Base-by-base conservation (phyloP, 1,140 invertebrate species). In the Macrostomum lignano region DNA sequence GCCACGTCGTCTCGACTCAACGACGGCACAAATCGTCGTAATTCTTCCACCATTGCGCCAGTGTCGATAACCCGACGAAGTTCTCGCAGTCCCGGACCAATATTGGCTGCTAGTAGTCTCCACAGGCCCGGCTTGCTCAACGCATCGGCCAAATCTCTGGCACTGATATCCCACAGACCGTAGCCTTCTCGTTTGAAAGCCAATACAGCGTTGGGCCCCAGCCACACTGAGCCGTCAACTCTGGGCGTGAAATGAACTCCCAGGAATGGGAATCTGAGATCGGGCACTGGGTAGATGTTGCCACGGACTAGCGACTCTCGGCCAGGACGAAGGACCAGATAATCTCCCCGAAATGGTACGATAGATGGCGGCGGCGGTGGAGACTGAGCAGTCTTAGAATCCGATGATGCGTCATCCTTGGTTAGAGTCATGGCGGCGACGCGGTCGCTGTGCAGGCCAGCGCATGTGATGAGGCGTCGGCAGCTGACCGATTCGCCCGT, bases 161-260 rank as follows among this genome's bases (percentile, higher is more conserved):
- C 33, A 48, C 76, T 75, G 21, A 91, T 56, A 49, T 93, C 72
- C 23, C 54, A 45, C 66, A 51, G 43, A 66, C 59, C 71, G 46
- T 94, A 96, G 33, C 86, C 84, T 66, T 94, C 84, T 49, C 81
- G 65, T 47, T 74, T 71, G 38, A 84, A 71, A 14, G 86, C 79
- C 37, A 94, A 58, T 22, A 98, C 74, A 19, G 88, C 88, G 67
- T 94, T 98, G 17, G 88, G 88, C 35, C 88, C 88, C 11, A 96
- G 55, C 72, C 81, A 88, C 30, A 96, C 67, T 43, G 70, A 67
- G 0, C 82, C 81, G 61, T 86, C 76, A 64, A 94, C 77, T 52
- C 77, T 66, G 2, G 88, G 86, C 17, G 88, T 96, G 44, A 93
- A 84, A 61, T 96, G 88, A 9, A 94, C 82, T n/a, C 88, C 88